Base-by-base conservation (phyloP, 2,797 vertebrate genomes). In the Aphelocoma californica region DNA sequence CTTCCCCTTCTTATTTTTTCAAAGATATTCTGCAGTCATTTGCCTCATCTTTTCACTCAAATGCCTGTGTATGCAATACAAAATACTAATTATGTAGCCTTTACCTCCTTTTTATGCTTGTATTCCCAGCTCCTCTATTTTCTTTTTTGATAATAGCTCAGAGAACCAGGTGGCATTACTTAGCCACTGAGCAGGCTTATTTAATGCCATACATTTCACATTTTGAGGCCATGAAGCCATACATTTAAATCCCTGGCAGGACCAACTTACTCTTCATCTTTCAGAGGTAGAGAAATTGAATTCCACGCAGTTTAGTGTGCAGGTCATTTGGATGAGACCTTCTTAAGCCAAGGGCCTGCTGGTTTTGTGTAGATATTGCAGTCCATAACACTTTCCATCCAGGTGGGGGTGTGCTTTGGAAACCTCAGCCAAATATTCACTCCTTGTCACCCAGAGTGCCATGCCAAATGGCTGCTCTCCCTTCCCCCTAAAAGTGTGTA, bases 221-320 rank as follows among this genome's bases (percentile, higher is more conserved):
- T 88, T 92, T 90, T 38, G 56, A 83, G 44, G 44, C 44, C 44
- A 45, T 21, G 44, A 45, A 45, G 54, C 47, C 72, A 57, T 81
- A 88, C 57, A 95, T 88, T 88, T 60, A 82, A 88, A 92, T 83
- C 83, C 56, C 29, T 73, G 89, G 69, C 51, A 66, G 56, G 64
- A 80, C 56, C 81, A 86, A 29, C 77, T 90, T 65, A 36, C 69
- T 81, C 87, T 90, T 95, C 89, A 73, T 91, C 64, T 90, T 90
- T 88, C 65, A 77, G 64, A 80, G 34, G 83, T 7, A 72, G 60
- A 65, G 72, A 95, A 81, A 93, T 95, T 95, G 77, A 93, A 93
- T 92, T 83, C 77, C 44, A 42, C 26, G 60, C 81, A 50, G 64
- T 90, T 88, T 48, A 88, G 77, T 42, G 56, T 57, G 38, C 36